Base-by-base conservation (phyloP, 2,888 invertebrate species). In the Chrysolina oricalcia region DNA sequence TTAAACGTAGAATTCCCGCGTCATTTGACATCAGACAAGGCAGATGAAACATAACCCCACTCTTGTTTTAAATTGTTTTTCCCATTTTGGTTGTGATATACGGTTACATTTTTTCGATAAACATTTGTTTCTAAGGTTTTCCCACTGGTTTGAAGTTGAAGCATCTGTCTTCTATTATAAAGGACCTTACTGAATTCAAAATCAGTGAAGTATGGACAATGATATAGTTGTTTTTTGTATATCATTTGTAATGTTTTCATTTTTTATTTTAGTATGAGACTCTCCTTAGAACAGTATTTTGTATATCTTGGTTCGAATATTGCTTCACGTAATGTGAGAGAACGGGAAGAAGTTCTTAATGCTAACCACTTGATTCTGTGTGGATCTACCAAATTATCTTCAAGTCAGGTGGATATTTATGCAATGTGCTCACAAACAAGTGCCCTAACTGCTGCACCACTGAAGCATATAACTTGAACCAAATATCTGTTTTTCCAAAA, bases 371-470 rank as follows among this genome's bases (percentile, higher is more conserved):
- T 71, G 19, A 64, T 71, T 46, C 27, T 64, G n/a, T 63, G 48
- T 63, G 71, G 65, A 63, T 17, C 27, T 2, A 71, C 48, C 2
- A 41, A 64, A 23, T 48, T 27, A 59, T 65, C 71, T 48, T 1
- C 8, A 4, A 27, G n/a, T 19, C 41, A 48, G 27, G 65, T 64
- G 15, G 40, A 23, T 64, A 63, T 63, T 63, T 13, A 63, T 62
- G 19, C 65, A 8, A 23, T 71, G 21, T 71, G 71, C 63, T 63
- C 48, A 19, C 71, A 71, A 48, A 71, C 71, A 17, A 71, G 71
- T 71, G 71, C 64, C 19, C n/a, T 65, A 27, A 56, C 62, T 63
- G 46, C 64, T 15, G 71, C 62, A 6, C 71, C 71, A 43, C 71
- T 64, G 59, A 15, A 35, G 11, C 11, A 63, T 59, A 17, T 0